Base-by-base conservation (phyloP, 2,797 vertebrate genomes). In the Aldrovandia affinis region DNA sequence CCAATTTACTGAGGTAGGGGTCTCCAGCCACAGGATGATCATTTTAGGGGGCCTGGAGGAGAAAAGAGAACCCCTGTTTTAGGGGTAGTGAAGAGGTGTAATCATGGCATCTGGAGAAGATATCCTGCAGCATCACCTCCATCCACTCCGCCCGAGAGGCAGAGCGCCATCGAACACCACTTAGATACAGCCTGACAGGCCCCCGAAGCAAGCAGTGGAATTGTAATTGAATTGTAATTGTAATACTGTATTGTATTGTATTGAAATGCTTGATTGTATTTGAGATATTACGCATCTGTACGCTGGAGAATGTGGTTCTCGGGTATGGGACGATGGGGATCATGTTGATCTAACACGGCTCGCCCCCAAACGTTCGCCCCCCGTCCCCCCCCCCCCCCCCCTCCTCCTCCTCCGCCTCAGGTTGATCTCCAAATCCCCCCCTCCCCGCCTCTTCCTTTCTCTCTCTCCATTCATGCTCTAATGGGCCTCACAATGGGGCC, bases 401-500 rank as follows among this genome's bases (percentile, higher is more conserved):
- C 75, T 15, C 85, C 47, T 85, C 8, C 33, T 52, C n/a, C 30
- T 28, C 61, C 54, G 83, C 70, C 42, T 86, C 12, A 65, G 59
- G 86, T 59, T 63, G 65, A 79, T 80, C 52, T 47, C 77, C 39
- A 15, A 54, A 44, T 33, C 70, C 44, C 42, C 28, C 30, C 30
- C 83, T 55, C 80, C 42, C 28, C 42, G 18, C 59, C 82, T 44
- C 78, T 68, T 78, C 61, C 80, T 22, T 42, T 78, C 80, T 81
- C 87, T 28, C 54, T 79, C 47, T 81, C 82, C 83, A 87, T 86
- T 87, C 84, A 85, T 57, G 25, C 82, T 54, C 84, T 81, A 87
- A 87, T 87, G 80, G 83, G 75, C 18, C 82, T 70, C 81, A 87
- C 86, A 87, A 87, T 84, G 80, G 50, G 33, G 44, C 78, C 79